phyloP scores from a whole-genome alignment of 2,113 vertebrate genomes.

The Propithecus coquereli region DNA sequence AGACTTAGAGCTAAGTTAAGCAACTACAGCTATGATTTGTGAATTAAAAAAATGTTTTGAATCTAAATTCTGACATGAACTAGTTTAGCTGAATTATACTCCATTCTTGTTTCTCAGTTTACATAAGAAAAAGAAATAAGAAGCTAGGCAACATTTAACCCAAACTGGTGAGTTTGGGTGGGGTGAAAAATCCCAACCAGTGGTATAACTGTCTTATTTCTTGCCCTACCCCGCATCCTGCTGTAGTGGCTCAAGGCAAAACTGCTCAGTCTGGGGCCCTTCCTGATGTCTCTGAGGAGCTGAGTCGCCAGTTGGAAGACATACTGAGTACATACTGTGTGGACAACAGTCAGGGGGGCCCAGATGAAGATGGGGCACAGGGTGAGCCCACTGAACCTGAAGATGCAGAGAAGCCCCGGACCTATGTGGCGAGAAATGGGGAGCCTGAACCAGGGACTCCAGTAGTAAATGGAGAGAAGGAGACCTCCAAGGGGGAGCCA shows the following conservation, averaged over 20 bases:
- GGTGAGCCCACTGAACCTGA: constrained; percentile 81
- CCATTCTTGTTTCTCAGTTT: constrained; percentile 45
- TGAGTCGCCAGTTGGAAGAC: constrained; percentile 95
- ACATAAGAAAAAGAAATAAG: neutral
- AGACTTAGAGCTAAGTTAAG: neutral
- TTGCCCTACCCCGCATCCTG: neutral
- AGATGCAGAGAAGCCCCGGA: constrained; percentile 80
- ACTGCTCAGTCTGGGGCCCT: constrained; percentile 61
- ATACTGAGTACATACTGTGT: constrained; percentile 95
- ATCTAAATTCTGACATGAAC: constrained; percentile 62
- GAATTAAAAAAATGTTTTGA: constrained; percentile 50
- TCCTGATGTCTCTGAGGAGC: constrained; percentile 92
- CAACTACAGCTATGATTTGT: no score
- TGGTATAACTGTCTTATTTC: neutral
- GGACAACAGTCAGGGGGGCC: constrained; percentile 82
- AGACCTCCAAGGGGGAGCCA: constrained; percentile 77
- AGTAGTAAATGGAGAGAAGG: constrained; percentile 90
- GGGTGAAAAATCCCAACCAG: neutral
- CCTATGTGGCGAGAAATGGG: constrained; percentile 84
- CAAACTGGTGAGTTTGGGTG: neutral
- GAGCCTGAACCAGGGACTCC: constrained; percentile 83
- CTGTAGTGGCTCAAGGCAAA: constrained; percentile 73
- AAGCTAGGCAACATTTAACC: neutral
- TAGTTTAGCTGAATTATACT: neutral
- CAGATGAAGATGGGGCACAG: constrained; percentile 80